Evolutionary conservation across 2,888 invertebrate species (phyloP).

Genomic region (Xylocampa areola): DNA sequence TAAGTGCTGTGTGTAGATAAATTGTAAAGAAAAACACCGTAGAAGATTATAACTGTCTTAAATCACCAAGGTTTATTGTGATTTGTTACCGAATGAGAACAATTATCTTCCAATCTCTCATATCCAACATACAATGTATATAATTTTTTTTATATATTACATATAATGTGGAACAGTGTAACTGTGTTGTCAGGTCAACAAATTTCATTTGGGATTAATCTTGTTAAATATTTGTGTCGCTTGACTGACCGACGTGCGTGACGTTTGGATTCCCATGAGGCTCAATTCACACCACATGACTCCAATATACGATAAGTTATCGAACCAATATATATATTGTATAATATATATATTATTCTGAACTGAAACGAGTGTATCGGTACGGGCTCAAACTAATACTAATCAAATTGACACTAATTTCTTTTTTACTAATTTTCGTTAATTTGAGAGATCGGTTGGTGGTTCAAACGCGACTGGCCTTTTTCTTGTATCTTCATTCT

Average conservation of each 20-base stretch:
- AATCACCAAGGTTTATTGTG: no score
- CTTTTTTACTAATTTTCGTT: no score
- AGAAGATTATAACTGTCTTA: no score
- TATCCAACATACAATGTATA: background rate
- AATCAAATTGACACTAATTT: no score
- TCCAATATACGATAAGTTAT: slow-evolving; percentile 14
- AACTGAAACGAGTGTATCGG: slow-evolving; percentile 8
- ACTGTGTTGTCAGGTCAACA: slow-evolving; percentile 5
- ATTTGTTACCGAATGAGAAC: no score
- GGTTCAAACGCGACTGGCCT: no score
- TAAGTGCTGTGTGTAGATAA: no score
- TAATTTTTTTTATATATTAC: background rate
- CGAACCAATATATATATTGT: slow-evolving; percentile 11
- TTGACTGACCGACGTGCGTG: slow-evolving; percentile 3
- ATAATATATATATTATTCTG: slow-evolving; percentile 29
- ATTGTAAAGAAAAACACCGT: no score
- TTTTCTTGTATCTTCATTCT: no score
- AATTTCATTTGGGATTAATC: slow-evolving; percentile 27
- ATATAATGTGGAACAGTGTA: background rate
- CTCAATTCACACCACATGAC: slow-evolving; percentile 14
- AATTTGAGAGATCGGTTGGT: no score
- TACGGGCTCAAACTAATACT: no score
- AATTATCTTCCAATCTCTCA: background rate
- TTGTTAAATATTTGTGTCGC: slow-evolving; percentile 24
- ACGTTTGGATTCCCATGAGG: slow-evolving; percentile 12